Base-by-base conservation (phyloP, 2,797 vertebrate species). In the Poeciliopsis gracilis region DNA sequence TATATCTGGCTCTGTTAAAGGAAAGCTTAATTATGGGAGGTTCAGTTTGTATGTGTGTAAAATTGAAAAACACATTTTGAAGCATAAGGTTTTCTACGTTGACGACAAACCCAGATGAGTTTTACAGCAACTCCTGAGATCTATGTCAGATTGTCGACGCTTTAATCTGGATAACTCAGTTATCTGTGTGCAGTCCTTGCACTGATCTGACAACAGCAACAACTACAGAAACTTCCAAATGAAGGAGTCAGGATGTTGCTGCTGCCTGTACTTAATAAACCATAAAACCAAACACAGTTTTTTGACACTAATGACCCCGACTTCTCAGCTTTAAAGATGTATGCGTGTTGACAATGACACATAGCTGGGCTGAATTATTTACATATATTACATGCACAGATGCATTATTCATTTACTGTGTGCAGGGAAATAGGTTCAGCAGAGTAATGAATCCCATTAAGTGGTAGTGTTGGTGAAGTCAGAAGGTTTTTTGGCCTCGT, bases 401-500 rank as follows among this genome's bases (percentile, higher is more conserved):
- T 86, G 69, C 80, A 77, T 90, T 66, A 91, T 89, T 88, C 73
- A 90, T 80, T 72, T 20, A 4, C 36, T 36, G 75, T 77, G 84
- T 78, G 79, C 36, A 61, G 70, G 30, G 46, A 63, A 71, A 79
- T 70, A 69, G 75, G 81, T 80, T 81, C 49, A 38, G 76, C 77
- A 1, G 8, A 30, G 78, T 82, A 84, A 87, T 82, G 82, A 89
- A 88, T 85, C 84, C 87, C 82, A 83, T 86, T 77, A 84, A 84
- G 73, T 45, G 82, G 15, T 63, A 84, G 85, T 33, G 77, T 66
- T 70, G 84, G 78, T 82, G 87, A 87, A 88, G 86, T 87, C 71
- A 23, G 61, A 38, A 90, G 90, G 84, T 82, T 90, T 85, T 80
- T 76, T 87, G 84, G 86, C 88, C 85, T 80, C 77, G 89, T 85